Evolutionary conservation across 2,888 invertebrate species (phyloP).

Genomic region (Kryphioiulus occultus): DNA sequence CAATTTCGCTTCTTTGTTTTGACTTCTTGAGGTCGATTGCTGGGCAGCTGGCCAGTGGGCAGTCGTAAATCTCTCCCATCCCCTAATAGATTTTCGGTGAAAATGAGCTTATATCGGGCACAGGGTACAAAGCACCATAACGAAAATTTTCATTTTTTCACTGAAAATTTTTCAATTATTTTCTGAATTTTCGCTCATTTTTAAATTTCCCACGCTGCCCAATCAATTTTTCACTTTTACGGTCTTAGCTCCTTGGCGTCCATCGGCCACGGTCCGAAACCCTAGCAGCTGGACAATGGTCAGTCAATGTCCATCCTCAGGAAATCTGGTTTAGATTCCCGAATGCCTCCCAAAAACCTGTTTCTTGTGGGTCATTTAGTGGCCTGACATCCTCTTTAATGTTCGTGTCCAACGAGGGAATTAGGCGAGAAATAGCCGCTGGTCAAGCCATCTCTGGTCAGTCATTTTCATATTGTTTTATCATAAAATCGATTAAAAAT

Average conservation of each 20-base stretch:
- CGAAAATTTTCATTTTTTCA: neutral
- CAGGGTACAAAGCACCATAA: neutral
- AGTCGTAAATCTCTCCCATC: neutral
- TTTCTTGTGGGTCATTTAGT: conserved; percentile 13
- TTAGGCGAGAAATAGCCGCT: neutral
- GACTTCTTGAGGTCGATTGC: neutral
- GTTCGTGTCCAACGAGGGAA: neutral
- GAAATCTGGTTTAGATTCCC: neutral
- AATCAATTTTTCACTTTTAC: neutral
- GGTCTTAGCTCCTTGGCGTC: neutral
- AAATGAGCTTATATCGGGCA: too few relatives aligned
- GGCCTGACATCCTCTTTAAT: neutral
- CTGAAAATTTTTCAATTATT: neutral
- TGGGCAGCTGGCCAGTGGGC: neutral
- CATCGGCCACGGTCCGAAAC: neutral
- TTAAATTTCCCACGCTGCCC: neutral
- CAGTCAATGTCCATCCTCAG: neutral
- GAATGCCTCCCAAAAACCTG: neutral
- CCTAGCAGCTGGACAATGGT: neutral
- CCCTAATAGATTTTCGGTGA: neutral
- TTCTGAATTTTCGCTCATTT: neutral
- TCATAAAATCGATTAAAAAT: neutral
- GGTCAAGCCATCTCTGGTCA: neutral
- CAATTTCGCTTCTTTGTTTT: too few relatives aligned
- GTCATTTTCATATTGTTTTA: neutral